Base-by-base conservation (phyloP, 2,797 vertebrate genomes). In the Dipus sagitta region DNA sequence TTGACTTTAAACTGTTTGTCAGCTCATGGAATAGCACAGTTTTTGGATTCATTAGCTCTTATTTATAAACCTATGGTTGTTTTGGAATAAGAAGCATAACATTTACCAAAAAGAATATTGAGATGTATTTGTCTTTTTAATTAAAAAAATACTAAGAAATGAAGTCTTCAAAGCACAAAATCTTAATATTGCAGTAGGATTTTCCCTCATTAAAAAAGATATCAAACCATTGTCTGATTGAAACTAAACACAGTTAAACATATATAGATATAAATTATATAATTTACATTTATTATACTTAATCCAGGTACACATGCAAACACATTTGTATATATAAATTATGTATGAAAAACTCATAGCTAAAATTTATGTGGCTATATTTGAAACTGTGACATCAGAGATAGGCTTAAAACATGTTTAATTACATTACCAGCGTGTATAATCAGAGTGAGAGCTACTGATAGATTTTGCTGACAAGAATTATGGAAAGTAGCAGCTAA, bases 281-380 rank as follows among this genome's bases (percentile, higher is more conserved):
- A 81, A 96, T 88, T 91, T 95, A 96, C 96, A 92, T 97, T 96
- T 97, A 97, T 97, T 95, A 82, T 96, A 75, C 95, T 71, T 97
- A 96, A 97, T 97, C 94, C 96, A 95, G 97, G 96, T 97, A 96
- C 95, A 96, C 62, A 94, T 97, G 97, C 97, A 98, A 58, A 96
- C 93, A n/a, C 90, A 97, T 95, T 92, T 83, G 97, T 96, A 92
- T 32, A 97, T 97, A 97, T 97, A 97, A 97, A 97, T 97, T 97
- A 97, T 97, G 96, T 87, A 88, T 71, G 30, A 96, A 97, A 96
- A 79, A 32, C 97, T 95, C 60, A 32, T 88, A 88, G 87, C 42
- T 65, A 93, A 62, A 92, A 97, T 97, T 77, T 96, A 42, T 89
- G 93, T 97, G 95, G 77, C 96, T 97, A 47, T 94, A 90, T 96